A percentile compares a stretch with the other conserved stretches of the same genome.
Conservation (phyloP, 1,140 invertebrate genomes). For the Lasioglossum baleicum region DNA sequence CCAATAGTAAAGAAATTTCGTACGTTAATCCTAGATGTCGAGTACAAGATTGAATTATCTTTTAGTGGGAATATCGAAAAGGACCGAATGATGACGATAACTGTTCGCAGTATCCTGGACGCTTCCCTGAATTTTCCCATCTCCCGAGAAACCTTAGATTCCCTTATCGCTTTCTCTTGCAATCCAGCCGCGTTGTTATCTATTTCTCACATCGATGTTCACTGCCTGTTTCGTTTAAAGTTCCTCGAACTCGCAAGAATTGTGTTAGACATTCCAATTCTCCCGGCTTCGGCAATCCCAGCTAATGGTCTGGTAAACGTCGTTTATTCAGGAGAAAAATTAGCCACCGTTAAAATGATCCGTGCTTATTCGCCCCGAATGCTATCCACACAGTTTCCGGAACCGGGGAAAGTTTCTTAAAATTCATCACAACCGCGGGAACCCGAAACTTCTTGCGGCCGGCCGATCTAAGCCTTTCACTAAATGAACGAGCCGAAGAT, state of each 20-base stretch:
- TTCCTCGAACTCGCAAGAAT: background rate
- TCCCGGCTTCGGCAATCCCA: background rate
- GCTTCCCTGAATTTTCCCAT: background rate
- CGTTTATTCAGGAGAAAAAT: background rate
- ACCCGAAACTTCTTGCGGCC: background rate
- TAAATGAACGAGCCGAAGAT: background rate
- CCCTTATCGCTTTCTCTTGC: background rate
- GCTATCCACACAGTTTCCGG: background rate
- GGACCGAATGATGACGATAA: background rate
- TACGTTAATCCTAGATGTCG: too few species aligned
- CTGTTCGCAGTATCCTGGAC: background rate
- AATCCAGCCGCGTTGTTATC: background rate
- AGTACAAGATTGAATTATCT: background rate
- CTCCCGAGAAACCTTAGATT: background rate
- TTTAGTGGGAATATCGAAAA: background rate
- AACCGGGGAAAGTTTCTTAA: background rate
- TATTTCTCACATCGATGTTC: conserved; percentile 13
- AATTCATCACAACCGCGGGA: background rate
- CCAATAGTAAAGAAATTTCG: too few species aligned
- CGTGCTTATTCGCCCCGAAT: background rate
- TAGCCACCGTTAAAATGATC: background rate
- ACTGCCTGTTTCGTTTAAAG: background rate
- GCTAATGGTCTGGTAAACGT: background rate
- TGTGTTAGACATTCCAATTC: conserved; percentile 7
- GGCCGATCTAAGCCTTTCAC: background rate